These are phyloP conservation scores for Notodonta ziczac DNA, from an alignment of 2,888 invertebrate genomes.

Conservation along the genomic window DNA sequence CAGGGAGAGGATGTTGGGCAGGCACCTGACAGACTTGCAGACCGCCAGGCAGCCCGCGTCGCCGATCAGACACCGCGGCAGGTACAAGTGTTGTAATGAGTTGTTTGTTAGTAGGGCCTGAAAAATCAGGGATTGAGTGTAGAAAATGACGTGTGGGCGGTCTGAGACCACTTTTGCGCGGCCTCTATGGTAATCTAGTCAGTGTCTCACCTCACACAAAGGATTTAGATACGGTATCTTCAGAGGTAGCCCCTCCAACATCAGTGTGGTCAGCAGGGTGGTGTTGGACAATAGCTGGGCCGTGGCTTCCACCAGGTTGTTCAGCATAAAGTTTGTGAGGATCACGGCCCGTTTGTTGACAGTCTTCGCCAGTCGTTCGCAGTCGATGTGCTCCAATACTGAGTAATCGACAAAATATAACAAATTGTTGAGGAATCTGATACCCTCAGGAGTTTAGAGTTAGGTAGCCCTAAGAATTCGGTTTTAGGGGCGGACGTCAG, in stretches of 20 bases:
- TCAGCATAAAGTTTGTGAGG: slow-evolving; percentile 88
- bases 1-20: slow-evolving; percentile 87
- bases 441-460: not conserved
- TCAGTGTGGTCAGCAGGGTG: slow-evolving; percentile 84
- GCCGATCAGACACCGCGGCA: slow-evolving; percentile 88
- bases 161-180: too few species aligned
- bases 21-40: slow-evolving; percentile 87
- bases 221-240: slow-evolving; percentile 87
- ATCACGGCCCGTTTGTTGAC: slow-evolving; percentile 87
- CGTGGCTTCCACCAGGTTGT: slow-evolving; percentile 86
- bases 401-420: slow-evolving; percentile 9
- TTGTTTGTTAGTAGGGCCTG: slow-evolving; percentile 86
- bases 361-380: slow-evolving; percentile 85
- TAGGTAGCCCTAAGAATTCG: too few species aligned
- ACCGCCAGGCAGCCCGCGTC: slow-evolving; percentile 89
- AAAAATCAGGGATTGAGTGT: not conserved
- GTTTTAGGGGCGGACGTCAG: too few species aligned
- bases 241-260: slow-evolving; percentile 89
- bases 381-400: slow-evolving; percentile 82
- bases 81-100: slow-evolving; percentile 87
- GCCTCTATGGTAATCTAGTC: too few species aligned
- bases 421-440: not conserved
- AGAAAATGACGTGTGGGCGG: too few species aligned
- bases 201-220: slow-evolving; percentile 77
- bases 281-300: slow-evolving; percentile 86